Percentiles rank a stretch among this genome's conserved stretches.
These are phyloP conservation scores for Catalaphyllia jardinei DNA, from an alignment of 64 coral and sea anemone species.

Conservation along the genomic window DNA sequence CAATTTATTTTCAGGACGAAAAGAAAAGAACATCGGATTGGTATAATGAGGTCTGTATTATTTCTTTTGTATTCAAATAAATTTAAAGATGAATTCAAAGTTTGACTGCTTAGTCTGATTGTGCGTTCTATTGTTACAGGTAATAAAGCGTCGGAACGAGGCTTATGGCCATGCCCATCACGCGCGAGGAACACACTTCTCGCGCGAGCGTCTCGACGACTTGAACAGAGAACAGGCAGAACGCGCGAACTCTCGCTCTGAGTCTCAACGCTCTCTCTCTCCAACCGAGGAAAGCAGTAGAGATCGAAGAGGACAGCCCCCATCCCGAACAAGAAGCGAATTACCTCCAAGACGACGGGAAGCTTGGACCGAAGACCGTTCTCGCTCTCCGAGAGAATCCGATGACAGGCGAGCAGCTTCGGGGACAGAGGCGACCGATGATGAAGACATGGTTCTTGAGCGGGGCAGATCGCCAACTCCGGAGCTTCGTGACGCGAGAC, in stretches of 20 bases:
- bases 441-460: conserved; percentile 72
- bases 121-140: conserved; percentile 19
- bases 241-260: conserved; percentile 23
- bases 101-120: too few species aligned
- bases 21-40: conserved; percentile 42
- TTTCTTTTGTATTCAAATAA: not conserved
- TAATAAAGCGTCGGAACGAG: conserved; percentile 70
- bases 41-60: conserved; percentile 29
- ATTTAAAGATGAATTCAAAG: not conserved
- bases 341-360: conserved; percentile 60
- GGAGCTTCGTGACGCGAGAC: conserved; percentile 77
- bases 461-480: conserved; percentile 93
- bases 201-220: conserved; percentile 72
- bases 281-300: conserved; percentile 15
- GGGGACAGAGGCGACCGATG: conserved; percentile 53
- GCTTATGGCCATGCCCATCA: conserved; percentile 79
- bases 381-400: conserved; percentile 48
- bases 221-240: conserved; percentile 64
- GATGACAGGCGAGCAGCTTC: conserved; percentile 23
- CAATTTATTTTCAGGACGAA: conserved; percentile 8
- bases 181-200: conserved; percentile 89
- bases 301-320: not conserved
- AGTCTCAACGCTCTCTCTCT: conserved; percentile 27
- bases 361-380: conserved; percentile 67
- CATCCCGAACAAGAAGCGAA: conserved; percentile 16